phyloP scores from a whole-genome alignment of 2,888 invertebrate genomes.

The Ecdyonurus torrentis region DNA sequence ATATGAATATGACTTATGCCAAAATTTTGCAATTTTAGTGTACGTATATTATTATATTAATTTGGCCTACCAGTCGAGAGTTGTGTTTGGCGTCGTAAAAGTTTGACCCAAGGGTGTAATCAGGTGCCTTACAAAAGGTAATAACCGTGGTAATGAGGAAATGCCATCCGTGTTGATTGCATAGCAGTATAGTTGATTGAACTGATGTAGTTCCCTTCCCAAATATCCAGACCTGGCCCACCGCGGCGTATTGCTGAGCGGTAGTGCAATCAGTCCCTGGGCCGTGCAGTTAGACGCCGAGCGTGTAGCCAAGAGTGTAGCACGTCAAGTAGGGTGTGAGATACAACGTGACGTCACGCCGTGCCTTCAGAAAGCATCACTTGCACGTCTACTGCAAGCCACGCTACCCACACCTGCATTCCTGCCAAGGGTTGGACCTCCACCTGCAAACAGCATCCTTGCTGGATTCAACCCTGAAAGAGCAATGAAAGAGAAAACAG shows the following conservation, averaged over 20 bases:
- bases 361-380: not conserved
- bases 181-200: no score
- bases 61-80: no score
- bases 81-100: no score
- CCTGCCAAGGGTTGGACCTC: not conserved
- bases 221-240: constrained; percentile 55
- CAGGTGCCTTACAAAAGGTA: no score
- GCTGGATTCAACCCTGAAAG: not conserved
- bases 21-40: no score
- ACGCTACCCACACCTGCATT: not conserved
- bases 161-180: no score
- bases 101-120: no score
- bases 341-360: not conserved
- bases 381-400: not conserved
- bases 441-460: not conserved
- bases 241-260: constrained; percentile 56
- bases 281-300: constrained; percentile 44
- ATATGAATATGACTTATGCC: no score
- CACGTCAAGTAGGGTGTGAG: not conserved
- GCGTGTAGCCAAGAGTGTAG: not conserved
- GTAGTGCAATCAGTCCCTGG: constrained; percentile 61
- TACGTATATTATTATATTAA: no score
- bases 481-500: not conserved
- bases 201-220: no score
- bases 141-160: no score